Evolutionary conservation across 2,797 vertebrate species (phyloP).

Genomic region (Pterois miles): DNA sequence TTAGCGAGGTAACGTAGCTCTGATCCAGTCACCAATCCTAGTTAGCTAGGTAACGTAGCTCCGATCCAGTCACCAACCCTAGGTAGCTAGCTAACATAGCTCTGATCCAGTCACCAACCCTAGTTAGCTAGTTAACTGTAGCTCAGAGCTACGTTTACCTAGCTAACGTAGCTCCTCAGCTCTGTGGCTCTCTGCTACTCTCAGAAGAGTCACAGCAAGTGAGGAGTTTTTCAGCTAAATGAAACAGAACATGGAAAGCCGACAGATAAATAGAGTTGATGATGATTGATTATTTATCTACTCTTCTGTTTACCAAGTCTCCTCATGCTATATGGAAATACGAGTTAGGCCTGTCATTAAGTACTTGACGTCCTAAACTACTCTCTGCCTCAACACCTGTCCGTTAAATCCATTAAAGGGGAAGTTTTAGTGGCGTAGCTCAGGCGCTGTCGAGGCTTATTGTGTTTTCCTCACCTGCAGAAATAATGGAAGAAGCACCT

Average conservation of each 20-base stretch:
- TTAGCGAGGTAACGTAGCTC: too few relatives aligned
- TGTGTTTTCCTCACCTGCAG: constrained; percentile 22
- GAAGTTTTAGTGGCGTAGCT: neutral
- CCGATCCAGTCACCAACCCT: too few relatives aligned
- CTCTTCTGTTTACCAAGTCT: neutral
- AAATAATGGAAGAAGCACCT: neutral
- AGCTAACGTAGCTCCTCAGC: too few relatives aligned
- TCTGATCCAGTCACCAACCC: too few relatives aligned
- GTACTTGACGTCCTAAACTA: constrained; percentile 9
- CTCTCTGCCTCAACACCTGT: constrained; percentile 13
- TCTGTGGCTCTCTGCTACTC: neutral
- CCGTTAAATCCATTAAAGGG: constrained; percentile 13
- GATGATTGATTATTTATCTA: neutral
- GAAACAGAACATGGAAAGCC: neutral
- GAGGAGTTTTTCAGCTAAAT: neutral
- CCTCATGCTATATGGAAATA: neutral
- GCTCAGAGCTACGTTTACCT: too few relatives aligned
- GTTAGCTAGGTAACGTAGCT: too few relatives aligned
- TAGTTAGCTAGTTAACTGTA: too few relatives aligned
- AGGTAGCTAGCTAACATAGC: too few relatives aligned
- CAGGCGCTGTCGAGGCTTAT: constrained; percentile 8
- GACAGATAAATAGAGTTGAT: neutral
- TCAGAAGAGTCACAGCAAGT: neutral
- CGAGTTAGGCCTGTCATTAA: neutral
- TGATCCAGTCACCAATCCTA: too few relatives aligned